These are phyloP conservation scores for Ferrisia virgata DNA, from an alignment of 2,888 invertebrate species.

Conservation along the genomic window DNA sequence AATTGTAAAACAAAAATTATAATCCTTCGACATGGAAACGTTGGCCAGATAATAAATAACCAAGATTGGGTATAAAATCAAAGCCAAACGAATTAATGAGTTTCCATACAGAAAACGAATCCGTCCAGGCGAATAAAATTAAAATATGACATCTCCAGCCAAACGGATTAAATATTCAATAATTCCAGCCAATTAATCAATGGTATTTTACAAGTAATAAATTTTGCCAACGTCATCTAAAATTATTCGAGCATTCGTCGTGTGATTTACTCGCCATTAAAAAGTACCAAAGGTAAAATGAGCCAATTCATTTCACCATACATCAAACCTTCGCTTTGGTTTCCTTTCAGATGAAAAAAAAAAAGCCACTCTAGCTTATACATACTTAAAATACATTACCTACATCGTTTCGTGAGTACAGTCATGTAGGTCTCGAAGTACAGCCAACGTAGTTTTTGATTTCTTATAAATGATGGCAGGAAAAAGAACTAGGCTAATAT, in stretches of 20 bases:
- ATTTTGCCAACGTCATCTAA: not conserved
- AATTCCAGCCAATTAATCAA: conserved; percentile 18
- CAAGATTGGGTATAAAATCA: not conserved
- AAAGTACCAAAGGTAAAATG: not conserved
- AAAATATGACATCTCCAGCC: conserved; percentile 21
- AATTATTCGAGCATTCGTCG: not conserved
- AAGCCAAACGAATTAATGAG: conserved; percentile 21
- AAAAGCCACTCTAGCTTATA: too few species aligned
- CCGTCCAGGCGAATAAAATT: conserved; percentile 12
- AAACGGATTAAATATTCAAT: conserved; percentile 25
- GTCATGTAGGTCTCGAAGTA: too few species aligned
- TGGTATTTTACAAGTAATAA: not conserved
- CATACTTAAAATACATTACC: too few species aligned
- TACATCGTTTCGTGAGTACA: too few species aligned
- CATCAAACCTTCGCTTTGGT: not conserved
- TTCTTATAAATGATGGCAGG: not conserved
- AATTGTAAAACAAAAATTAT: conserved; percentile 27
- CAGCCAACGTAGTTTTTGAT: not conserved
- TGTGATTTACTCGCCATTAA: not conserved
- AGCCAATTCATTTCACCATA: not conserved
- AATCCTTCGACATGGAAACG: conserved; percentile 16
- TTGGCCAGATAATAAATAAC: conserved; percentile 23
- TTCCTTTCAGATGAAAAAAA: not conserved
- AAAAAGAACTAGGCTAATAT: not conserved
- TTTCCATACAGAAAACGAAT: conserved; percentile 19